Evolutionary conservation across 2,888 invertebrate genomes (phyloP).

Genomic region (Meteorus colon): DNA sequence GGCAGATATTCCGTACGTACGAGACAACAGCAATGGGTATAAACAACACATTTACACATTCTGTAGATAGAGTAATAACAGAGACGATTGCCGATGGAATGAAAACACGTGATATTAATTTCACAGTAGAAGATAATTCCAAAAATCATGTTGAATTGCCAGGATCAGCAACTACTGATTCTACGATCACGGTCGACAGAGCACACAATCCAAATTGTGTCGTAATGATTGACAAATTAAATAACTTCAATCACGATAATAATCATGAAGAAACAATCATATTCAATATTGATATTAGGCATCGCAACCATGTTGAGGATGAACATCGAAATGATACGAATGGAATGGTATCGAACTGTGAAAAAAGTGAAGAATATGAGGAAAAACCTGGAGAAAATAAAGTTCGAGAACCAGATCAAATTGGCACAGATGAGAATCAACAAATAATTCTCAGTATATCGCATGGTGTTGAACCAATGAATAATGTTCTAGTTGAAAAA

Average conservation of each 20-base stretch:
- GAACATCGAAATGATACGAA: not conserved
- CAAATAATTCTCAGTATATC: not conserved
- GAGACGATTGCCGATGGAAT: slow-evolving; percentile 51
- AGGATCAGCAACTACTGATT: not conserved
- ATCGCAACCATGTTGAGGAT: not conserved
- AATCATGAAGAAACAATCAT: not conserved
- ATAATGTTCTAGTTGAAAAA: slow-evolving; percentile 45
- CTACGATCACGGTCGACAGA: not conserved
- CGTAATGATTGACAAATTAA: not conserved
- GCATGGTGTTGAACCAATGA: not conserved
- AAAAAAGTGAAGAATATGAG: not conserved
- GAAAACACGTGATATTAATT: slow-evolving; percentile 19
- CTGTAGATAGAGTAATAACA: slow-evolving; percentile 48
- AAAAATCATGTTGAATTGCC: not conserved
- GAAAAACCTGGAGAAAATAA: no score
- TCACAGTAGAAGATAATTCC: not conserved
- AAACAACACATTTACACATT: slow-evolving; percentile 40
- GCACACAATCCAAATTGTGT: not conserved
- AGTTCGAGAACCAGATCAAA: no score
- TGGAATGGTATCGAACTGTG: not conserved
- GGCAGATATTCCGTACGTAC: slow-evolving; percentile 42
- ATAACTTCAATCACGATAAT: not conserved
- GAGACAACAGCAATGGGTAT: not conserved
- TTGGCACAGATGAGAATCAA: not conserved
- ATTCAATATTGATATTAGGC: not conserved